phyloP scores from a whole-genome alignment of 2,797 vertebrate genomes.

The Jordanella pulchra region DNA sequence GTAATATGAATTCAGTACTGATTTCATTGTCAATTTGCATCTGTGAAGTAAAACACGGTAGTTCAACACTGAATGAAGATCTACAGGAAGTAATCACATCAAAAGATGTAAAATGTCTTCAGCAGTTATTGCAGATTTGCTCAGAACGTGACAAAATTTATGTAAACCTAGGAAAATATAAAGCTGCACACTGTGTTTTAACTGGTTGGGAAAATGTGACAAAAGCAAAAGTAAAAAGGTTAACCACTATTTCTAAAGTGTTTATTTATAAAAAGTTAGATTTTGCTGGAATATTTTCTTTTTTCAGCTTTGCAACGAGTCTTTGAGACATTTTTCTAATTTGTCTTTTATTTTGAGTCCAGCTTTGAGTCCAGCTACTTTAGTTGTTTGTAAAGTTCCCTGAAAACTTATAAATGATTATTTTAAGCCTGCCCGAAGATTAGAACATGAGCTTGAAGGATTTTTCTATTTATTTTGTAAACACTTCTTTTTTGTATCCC shows the following conservation, averaged over 20 bases:
- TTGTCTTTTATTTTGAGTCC: background rate
- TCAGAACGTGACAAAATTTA: background rate
- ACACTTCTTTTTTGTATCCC: background rate
- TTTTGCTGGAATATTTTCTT: too few species aligned
- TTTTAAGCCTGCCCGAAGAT: background rate
- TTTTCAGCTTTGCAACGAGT: too few species aligned
- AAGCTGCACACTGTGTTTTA: background rate
- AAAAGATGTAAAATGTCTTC: background rate
- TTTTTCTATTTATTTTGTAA: background rate
- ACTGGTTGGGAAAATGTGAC: background rate
- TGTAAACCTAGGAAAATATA: background rate
- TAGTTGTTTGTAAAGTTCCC: background rate
- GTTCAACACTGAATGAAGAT: background rate
- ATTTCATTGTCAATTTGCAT: conserved; percentile 13
- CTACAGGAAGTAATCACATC: background rate
- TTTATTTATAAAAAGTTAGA: too few species aligned
- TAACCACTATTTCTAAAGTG: background rate
- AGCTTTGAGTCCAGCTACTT: background rate
- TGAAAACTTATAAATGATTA: background rate
- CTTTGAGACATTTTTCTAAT: background rate
- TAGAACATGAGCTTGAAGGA: background rate
- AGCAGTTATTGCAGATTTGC: background rate
- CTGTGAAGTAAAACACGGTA: background rate
- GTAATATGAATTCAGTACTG: conserved; percentile 25
- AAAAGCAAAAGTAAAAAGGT: too few species aligned